Base-by-base conservation (phyloP, 2,888 invertebrate species). In the Disparrhopalites patrizii region DNA sequence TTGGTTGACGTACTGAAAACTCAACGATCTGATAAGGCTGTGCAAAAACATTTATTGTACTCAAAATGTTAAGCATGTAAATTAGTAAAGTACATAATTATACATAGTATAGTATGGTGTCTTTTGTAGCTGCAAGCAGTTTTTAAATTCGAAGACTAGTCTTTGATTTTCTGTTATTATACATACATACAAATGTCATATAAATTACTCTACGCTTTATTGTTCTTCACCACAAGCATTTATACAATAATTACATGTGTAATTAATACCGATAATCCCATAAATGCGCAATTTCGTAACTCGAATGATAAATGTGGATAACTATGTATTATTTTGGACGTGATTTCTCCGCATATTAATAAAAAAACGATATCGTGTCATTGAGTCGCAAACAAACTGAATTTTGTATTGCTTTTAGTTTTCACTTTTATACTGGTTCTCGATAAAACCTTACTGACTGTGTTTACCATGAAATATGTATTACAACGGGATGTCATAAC, bases 131-230 rank as follows among this genome's bases (percentile, higher is more conserved):
- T 47, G 47, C 47, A 47, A 23, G 47, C 47, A 23, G 3, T 47
- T 20, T 47, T 47, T 23, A 47, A 43, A 47, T 47, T 47, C 47
- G 30, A 55, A 55, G 31, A 55, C 54, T 55, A 55, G 54, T 55
- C 54, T 30, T 20, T 55, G 54, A 31, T 55, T 55, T 33, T 55
- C 31, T 55, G 33, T 55, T n/a, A 20, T 27, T n/a, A 7, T 36
- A 36, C 13, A 36, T 13, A 36, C 13, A 36, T 10, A 13, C 13
- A 36, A 8, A 36, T 36, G 13, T 10, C 13, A 36, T 43, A 13
- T 43, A 4, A 43, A 3, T 3, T 7, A 43, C 20, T 43, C 43
- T 43, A 3, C 13, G 20, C 43, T 20, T 18, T 18, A 18, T n/a
- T 43, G 20, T 43, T 43, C n/a, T 43, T 43, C n/a, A 18, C 8